Evolutionary conservation across 92 coral and sea anemone species (phyloP), one percentile per base, ranked within the genome.

Genomic region (Porites divaricata): DNA sequence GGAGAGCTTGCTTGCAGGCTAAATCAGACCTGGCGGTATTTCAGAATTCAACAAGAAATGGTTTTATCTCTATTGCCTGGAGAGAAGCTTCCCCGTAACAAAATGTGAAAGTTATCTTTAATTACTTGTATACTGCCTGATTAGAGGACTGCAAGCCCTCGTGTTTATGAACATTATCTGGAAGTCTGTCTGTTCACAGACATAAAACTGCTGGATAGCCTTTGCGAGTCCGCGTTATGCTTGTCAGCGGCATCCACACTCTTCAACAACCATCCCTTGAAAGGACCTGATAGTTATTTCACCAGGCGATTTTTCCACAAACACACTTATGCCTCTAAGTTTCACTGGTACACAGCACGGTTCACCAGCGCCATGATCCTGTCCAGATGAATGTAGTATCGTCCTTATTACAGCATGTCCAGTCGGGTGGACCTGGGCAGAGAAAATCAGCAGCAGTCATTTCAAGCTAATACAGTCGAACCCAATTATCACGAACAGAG

Each of bases 311-410:
- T 59, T 15, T 4, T 28, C 1, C 7, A 56, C 24, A 8, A 80
- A 69, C n/a, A 72, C 51, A 9, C 66, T 69, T 7, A 80, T 6
- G 70, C 66, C 75, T 69, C 13, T 19, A 11, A 80, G 52, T 50
- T 80, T 80, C 56, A 20, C 70, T 25, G 85, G 85, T 1, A 80
- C 85, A 23, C 85, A 80, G 19, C 85, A 80, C 13, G 85, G 85
- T 41, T 80, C 76, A 2, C 74, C 65, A 56, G 7, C 64, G n/a
- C 84, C 76, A 8, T 21, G 50, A 23, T 28, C 85, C 53, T 2
- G 21, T 6, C 68, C 41, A 21, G 28, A 69, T 9, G 76, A 80
- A 25, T 54, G 9, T 19, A 80, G 50, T 19, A 70, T 9, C 3
- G 85, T 53, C 57, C 52, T 51, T 57, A 80, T 41, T 35, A 70